Conservation (phyloP, 2,888 invertebrate genomes). For the Caenorhabditis sulstoni region DNA sequence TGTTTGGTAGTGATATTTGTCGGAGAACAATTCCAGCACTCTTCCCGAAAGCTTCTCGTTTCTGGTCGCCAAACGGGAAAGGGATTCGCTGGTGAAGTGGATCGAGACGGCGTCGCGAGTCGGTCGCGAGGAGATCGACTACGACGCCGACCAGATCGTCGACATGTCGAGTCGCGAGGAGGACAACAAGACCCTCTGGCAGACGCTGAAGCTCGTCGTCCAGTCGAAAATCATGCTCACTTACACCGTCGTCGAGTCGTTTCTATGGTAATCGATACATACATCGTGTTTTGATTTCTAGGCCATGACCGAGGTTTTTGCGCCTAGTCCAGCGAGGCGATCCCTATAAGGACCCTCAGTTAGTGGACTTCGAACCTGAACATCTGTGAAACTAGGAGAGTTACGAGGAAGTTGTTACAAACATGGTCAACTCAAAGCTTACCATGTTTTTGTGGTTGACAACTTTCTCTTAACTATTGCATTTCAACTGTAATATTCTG, state of each 20-base stretch:
- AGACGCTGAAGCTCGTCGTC: conserved; percentile 52
- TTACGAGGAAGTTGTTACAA: no score
- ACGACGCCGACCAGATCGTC: conserved; percentile 58
- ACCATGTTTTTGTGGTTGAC: no score
- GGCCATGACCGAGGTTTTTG: no score
- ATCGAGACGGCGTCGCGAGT: conserved; percentile 59
- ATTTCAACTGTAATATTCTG: neutral
- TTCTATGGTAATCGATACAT: conserved; percentile 65
- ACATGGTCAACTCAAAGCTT: no score
- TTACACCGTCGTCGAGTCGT: conserved; percentile 62
- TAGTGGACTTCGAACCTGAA: no score
- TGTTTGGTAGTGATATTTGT: no score
- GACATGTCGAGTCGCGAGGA: conserved; percentile 58
- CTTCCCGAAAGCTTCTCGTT: conserved; percentile 73
- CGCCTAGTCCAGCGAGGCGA: no score
- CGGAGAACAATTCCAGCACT: conserved; percentile 68
- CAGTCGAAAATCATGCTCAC: conserved; percentile 53
- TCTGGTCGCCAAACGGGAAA: conserved; percentile 60
- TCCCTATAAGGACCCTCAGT: no score
- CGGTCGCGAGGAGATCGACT: conserved; percentile 53
- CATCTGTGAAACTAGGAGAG: no score
- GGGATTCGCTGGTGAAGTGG: conserved; percentile 62
- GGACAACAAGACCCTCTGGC: conserved; percentile 39
- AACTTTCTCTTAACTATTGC: no score
- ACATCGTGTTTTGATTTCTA: no score